Base-by-base conservation (phyloP, 2,797 vertebrate genomes). In the Falco biarmicus region DNA sequence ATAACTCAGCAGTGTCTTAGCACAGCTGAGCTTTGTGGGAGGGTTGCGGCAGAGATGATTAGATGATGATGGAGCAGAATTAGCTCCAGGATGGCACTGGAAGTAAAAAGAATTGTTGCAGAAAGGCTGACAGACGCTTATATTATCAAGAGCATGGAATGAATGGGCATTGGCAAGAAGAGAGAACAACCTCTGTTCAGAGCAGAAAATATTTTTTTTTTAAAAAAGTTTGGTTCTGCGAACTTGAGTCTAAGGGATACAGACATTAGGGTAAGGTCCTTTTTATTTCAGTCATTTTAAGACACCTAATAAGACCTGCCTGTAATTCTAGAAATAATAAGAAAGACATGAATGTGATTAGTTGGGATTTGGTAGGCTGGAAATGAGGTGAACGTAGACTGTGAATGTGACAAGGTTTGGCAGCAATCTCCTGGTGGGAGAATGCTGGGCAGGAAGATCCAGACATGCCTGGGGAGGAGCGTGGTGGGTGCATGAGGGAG, bases 301-400 rank as follows among this genome's bases (percentile, higher is more conserved):
- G 43, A 63, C 16, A 31, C 4, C 8, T 48, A 25, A 9, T 9
- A 68, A 8, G 9, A 69, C 18, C 15, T 53, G 31, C 7, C n/a
- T 16, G n/a, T 39, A 43, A 32, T 64, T 80, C 22, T 64, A 22
- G 25, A 89, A 74, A n/a, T n/a, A 45, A 9, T 15, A 45, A 59
- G 18, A 24, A 63, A 76, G 45, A 32, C 5, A 69, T 34, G 34
- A 19, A 31, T 9, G 10, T 12, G 10, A 4, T 57, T 31, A 32
- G 10, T 24, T 69, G 60, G 47, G 31, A 29, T 77, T 69, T 74
- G 26, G 15, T n/a, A n/a, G 15, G 47, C 45, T 70, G 53, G 39
- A 83, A 86, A 71, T 19, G 39, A 76, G 21, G 20, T 0, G 0
- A 64, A 50, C 0, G 0, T 11, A 29, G 48, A 22, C 13, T 47